Percentiles rank a stretch among this genome's conserved stretches.
Conservation (phyloP, 1,140 invertebrate species). For the Vanessa tameamea region DNA sequence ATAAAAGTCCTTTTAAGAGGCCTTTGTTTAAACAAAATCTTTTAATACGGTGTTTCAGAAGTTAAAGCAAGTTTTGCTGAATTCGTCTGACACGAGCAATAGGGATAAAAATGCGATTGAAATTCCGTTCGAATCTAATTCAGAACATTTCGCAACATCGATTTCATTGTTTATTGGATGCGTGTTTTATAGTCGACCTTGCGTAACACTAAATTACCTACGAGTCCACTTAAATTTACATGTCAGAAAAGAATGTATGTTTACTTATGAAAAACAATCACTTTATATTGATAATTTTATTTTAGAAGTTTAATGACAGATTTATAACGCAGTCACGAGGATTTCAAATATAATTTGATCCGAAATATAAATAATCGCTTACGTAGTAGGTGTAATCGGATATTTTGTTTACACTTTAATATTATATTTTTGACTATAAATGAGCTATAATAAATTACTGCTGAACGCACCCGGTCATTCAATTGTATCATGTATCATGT, state of each 20-base stretch:
- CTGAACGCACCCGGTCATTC: slow-evolving; percentile 21
- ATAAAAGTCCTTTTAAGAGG: slow-evolving; percentile 14
- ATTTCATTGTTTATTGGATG: slow-evolving; percentile 62
- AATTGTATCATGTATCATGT: neutral
- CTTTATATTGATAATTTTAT: neutral
- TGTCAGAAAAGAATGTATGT: neutral
- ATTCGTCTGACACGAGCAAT: slow-evolving; percentile 39
- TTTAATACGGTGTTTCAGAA: slow-evolving; percentile 28
- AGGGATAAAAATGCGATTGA: slow-evolving; percentile 52
- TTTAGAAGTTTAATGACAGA: neutral
- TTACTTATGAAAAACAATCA: neutral
- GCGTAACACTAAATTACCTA: slow-evolving; percentile 36
- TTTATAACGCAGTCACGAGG: too few species aligned
- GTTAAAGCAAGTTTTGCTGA: slow-evolving; percentile 14
- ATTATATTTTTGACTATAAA: too few species aligned
- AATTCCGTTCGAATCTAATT: slow-evolving; percentile 63
- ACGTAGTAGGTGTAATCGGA: neutral
- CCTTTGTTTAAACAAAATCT: slow-evolving; percentile 17
- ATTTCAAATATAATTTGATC: too few species aligned
- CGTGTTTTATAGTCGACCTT: slow-evolving; percentile 58
- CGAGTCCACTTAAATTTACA: slow-evolving; percentile 13
- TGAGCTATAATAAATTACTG: slow-evolving; percentile 8
- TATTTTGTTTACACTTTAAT: neutral
- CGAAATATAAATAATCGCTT: too few species aligned
- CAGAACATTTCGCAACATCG: slow-evolving; percentile 59